phyloP scores from a whole-genome alignment of 2,888 invertebrate species.

The Drosophila melanosoma region DNA sequence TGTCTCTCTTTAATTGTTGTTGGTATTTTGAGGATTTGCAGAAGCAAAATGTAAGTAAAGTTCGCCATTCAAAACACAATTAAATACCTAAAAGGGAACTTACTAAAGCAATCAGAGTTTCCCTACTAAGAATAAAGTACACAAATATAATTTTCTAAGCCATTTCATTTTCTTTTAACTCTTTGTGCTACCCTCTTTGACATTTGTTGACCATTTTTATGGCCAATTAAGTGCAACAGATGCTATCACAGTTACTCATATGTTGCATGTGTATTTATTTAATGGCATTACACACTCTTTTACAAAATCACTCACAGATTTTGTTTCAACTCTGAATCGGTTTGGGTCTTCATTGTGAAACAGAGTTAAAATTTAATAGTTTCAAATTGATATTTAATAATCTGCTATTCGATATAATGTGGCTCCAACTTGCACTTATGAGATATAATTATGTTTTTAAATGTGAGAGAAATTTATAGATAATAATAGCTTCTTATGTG shows the following conservation, averaged over 20 bases:
- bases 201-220: constrained; percentile 71
- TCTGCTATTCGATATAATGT: neutral
- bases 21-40: neutral
- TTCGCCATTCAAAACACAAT: neutral
- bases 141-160: neutral
- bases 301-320: constrained; percentile 24
- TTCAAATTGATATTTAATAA: constrained; percentile 17
- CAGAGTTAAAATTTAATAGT: constrained; percentile 11
- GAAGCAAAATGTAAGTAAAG: neutral
- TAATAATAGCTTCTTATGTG: neutral
- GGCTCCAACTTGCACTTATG: neutral
- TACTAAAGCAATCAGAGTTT: neutral
- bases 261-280: constrained; percentile 20
- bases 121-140: neutral
- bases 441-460: neutral
- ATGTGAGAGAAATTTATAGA: neutral
- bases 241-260: constrained; percentile 31
- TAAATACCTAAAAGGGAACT: neutral
- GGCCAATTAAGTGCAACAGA: constrained; percentile 73
- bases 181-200: constrained; percentile 17
- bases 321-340: constrained; percentile 2
- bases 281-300: constrained; percentile 44
- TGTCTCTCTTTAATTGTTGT: too few species aligned
- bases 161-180: neutral
- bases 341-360: constrained; percentile 14